These are phyloP conservation scores for Polyploca ridens DNA, from an alignment of 2,888 invertebrate genomes.

Conservation along the genomic window DNA sequence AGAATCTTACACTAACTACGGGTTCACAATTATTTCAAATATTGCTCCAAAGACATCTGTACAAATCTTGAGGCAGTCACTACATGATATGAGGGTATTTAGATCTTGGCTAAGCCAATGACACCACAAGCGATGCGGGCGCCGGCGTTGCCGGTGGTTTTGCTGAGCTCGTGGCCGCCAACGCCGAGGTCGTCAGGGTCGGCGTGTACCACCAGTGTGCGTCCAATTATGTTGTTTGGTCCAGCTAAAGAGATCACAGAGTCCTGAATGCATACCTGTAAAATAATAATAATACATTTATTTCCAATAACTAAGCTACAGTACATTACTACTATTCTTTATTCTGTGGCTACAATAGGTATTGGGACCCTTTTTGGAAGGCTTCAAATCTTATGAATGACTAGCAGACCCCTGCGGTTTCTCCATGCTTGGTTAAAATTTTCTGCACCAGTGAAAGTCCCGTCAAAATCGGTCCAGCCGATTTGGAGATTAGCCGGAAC, in stretches of 20 bases:
- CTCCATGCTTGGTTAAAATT: too few relatives aligned
- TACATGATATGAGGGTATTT: constrained; percentile 20
- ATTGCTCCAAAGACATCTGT: background rate
- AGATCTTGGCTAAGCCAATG: constrained; percentile 87
- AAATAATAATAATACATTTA: background rate
- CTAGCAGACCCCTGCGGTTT: too few relatives aligned
- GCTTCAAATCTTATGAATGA: too few relatives aligned
- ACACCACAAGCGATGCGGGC: constrained; percentile 95
- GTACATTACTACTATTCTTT: too few relatives aligned
- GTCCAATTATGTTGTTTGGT: constrained; percentile 91
- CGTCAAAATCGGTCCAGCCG: too few relatives aligned
- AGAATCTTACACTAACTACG: constrained; percentile 38
- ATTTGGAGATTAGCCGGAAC: too few relatives aligned
- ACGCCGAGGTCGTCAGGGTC: constrained; percentile 97
- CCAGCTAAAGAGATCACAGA: constrained; percentile 81
- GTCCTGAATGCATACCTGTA: constrained; percentile 74
- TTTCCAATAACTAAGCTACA: too few relatives aligned
- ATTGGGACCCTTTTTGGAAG: too few relatives aligned
- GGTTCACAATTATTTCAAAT: background rate
- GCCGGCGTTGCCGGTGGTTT: constrained; percentile 97
- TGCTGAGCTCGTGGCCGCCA: constrained; percentile 96
- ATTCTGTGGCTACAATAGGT: too few relatives aligned
- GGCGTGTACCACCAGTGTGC: constrained; percentile 95
- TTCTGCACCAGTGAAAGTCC: too few relatives aligned
- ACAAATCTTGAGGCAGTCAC: constrained; percentile 18